Evolutionary conservation across 1,140 invertebrate genomes (phyloP).

Genomic region (Delia radicum): DNA sequence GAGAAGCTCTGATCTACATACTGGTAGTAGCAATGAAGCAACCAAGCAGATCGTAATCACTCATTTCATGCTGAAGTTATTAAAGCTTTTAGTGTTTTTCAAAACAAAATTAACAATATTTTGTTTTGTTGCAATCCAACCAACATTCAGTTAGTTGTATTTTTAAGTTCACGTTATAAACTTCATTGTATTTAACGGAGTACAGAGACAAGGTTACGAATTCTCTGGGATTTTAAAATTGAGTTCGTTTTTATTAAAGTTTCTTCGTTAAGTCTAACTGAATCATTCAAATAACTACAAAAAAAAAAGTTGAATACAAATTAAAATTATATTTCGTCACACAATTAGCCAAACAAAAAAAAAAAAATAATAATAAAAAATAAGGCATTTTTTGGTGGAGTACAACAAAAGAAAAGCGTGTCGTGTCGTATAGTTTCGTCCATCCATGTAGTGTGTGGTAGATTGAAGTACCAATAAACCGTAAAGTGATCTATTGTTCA

Average conservation of each 20-base stretch:
- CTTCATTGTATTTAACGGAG: background rate
- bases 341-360: background rate
- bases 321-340: background rate
- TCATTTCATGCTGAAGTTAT: background rate
- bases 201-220: background rate
- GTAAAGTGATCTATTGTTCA: no score
- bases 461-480: no score
- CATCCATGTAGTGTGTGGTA: no score
- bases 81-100: background rate
- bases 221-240: background rate
- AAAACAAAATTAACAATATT: background rate
- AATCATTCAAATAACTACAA: background rate
- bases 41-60: background rate
- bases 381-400: no score
- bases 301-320: no score
- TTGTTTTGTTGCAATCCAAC: background rate
- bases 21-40: no score
- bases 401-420: no score
- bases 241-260: background rate
- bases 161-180: constrained; percentile 2
- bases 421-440: no score
- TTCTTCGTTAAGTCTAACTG: background rate
- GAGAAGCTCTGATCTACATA: no score
- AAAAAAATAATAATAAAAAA: no score
- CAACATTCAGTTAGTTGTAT: constrained; percentile 3